Evolutionary conservation across 2,888 invertebrate genomes (phyloP), one percentile per base, ranked within the genome.

Genomic region (Crossocerus cetratus): DNA sequence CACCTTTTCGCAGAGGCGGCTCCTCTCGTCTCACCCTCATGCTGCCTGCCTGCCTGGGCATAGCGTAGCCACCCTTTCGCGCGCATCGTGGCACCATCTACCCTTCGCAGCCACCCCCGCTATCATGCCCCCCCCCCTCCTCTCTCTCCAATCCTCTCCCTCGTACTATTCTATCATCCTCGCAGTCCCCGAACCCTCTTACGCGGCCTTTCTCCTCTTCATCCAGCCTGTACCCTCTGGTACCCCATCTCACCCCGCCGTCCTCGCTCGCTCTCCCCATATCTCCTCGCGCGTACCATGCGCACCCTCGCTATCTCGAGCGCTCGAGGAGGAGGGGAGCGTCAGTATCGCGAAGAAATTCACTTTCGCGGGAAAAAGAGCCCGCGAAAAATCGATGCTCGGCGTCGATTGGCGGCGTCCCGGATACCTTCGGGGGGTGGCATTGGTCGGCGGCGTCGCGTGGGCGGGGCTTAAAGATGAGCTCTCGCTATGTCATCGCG

Each of bases 401-500:
- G 53, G 43, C 60, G 68, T 73, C 70, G 61, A 89, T 89, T 90
- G 89, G 90, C 65, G 73, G 76, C 49, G 68, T 42, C 65, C 74
- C 68, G 64, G 78, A 67, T 65, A 76, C 74, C 74, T 74, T 74
- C 13, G 5, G n/a, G 76, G 44, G 43, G 66, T 63, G 56, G 72
- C 76, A 88, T 90, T 90, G 88, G 90, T 68, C 73, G 75, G 65
- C 69, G 62, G 60, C 65, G 61, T 23, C 53, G 49, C 73, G 64
- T 66, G 84, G 89, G 90, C 85, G 90, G 85, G 84, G 89, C 88
- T 88, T 89, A 87, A 88, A 89, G 89, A 90, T 89, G 88, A 90
- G 88, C 89, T 90, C 87, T 88, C 87, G 88, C 86, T 88, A 84
- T 89, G 88, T 90, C 89, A 89, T 90, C 89, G 87, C 86, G 87